Percentiles rank a stretch among this genome's conserved stretches.
These are phyloP conservation scores for Achatina immaculata DNA, from an alignment of 1,140 invertebrate species.

Conservation along the genomic window DNA sequence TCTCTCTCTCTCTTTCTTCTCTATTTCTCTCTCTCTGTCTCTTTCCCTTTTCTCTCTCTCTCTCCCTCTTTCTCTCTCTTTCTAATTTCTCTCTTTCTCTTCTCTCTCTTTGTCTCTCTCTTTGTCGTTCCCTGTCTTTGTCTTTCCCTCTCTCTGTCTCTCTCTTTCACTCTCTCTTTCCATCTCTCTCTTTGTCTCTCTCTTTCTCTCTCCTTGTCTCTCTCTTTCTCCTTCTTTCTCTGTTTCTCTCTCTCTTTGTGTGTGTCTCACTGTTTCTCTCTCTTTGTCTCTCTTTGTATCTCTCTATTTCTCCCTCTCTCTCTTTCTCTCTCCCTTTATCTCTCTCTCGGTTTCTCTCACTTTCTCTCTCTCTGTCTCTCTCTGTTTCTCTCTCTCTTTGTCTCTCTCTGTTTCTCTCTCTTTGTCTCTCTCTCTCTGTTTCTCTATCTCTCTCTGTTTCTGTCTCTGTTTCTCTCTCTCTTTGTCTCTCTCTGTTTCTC, in stretches of 20 bases:
- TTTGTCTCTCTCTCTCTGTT: too few relatives aligned
- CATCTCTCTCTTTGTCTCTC: not conserved
- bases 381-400: too few relatives aligned
- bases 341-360: not conserved
- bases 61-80: too few relatives aligned
- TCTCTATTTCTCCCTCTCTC: not conserved
- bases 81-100: too few relatives aligned
- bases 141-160: not conserved
- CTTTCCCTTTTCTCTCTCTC: too few relatives aligned
- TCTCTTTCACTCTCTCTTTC: not conserved
- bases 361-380: not conserved
- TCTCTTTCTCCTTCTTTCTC: not conserved
- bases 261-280: not conserved
- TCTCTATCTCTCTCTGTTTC: too few relatives aligned
- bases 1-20: slow-evolving; percentile 4
- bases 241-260: not conserved
- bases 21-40: too few relatives aligned
- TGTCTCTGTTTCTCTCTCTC: not conserved
- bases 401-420: too few relatives aligned
- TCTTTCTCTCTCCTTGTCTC: not conserved
- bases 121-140: too few relatives aligned
- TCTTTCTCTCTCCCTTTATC: not conserved
- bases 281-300: not conserved
- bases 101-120: too few relatives aligned
- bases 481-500: not conserved